A percentile compares a stretch with the other conserved stretches of the same genome.
Conservation (phyloP, 2,797 vertebrate species). For the Cygnus olor region DNA sequence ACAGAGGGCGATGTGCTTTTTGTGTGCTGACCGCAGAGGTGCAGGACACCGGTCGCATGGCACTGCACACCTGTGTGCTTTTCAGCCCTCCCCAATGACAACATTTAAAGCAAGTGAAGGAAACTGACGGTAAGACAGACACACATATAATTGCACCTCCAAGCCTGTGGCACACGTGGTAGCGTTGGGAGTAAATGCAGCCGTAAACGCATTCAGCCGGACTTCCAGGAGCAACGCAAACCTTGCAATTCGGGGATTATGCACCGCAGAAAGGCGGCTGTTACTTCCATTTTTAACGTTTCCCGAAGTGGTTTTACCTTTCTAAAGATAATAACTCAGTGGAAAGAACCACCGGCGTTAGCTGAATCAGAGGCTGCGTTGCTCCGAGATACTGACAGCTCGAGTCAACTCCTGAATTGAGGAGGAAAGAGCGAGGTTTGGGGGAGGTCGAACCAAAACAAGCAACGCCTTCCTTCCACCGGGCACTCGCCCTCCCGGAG, state of each 20-base stretch:
- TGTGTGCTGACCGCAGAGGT: neutral
- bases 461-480: neutral
- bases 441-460: neutral
- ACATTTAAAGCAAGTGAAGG: neutral
- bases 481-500: neutral
- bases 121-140: neutral
- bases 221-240: neutral
- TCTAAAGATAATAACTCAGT: neutral
- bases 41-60: neutral
- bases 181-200: neutral
- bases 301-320: neutral
- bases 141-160: neutral
- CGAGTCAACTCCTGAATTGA: neutral
- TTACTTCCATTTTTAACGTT: slow-evolving; percentile 1
- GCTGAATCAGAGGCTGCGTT: neutral
- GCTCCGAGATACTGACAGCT: neutral
- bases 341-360: neutral
- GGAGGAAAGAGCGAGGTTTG: neutral
- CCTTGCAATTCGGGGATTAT: neutral
- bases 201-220: neutral
- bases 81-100: neutral
- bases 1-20: neutral
- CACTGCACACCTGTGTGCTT: neutral
- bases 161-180: fast-evolving
- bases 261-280: neutral